Percentiles rank a stretch among this genome's conserved stretches.
phyloP scores from a whole-genome alignment of 2,113 vertebrate genomes.

The Vulpes lagopus region DNA sequence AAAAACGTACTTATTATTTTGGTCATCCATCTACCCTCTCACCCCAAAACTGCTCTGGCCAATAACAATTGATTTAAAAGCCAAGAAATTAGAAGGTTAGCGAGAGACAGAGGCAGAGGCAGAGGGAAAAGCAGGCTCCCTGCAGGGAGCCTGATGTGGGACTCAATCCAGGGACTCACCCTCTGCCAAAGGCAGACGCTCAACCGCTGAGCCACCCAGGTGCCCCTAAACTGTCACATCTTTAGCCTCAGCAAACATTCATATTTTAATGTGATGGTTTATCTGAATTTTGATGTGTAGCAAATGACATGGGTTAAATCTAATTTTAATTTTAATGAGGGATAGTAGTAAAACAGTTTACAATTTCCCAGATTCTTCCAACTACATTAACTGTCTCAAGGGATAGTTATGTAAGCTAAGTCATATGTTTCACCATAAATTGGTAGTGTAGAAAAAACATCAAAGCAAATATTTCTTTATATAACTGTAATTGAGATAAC shows the following conservation, averaged over 20 bases:
- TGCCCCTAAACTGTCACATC: not conserved
- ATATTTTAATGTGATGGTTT: conserved; percentile 35
- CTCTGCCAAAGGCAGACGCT: no score
- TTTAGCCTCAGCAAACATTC: not conserved
- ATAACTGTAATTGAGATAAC: not conserved
- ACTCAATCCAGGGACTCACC: no score
- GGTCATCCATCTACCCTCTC: not conserved
- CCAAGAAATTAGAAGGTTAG: not conserved
- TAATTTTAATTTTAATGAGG: conserved; percentile 49
- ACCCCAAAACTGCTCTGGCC: accelerated
- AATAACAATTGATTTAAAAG: not conserved
- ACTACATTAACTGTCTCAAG: not conserved
- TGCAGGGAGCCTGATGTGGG: no score
- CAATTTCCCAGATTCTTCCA: not conserved
- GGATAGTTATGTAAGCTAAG: not conserved
- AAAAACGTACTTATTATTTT: conserved; percentile 4
- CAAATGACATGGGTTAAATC: conserved; percentile 3
- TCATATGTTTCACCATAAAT: not conserved
- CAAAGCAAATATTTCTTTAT: not conserved
- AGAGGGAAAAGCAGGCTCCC: no score
- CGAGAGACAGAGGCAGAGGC: no score
- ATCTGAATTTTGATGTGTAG: not conserved
- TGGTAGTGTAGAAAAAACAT: not conserved
- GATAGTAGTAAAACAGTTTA: not conserved
- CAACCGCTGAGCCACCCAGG: no score